Percentiles rank a stretch among this genome's conserved stretches.
Conservation (phyloP, 2,888 invertebrate genomes). For the Sturmia bella region DNA sequence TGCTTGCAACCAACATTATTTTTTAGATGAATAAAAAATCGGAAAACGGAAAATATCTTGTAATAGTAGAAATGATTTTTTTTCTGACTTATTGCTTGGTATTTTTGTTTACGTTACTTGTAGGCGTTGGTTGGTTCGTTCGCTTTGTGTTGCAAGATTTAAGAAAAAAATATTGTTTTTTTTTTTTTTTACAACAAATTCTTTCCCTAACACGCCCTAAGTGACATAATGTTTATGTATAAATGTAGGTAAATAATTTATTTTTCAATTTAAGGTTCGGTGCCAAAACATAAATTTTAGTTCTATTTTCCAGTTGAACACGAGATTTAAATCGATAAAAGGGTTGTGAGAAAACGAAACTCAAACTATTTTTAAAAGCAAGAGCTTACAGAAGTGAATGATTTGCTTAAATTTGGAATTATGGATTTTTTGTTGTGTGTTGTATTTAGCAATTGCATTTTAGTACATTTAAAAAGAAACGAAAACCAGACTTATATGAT, state of each 20-base stretch:
- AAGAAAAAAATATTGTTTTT: background rate
- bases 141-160: constrained; percentile 22
- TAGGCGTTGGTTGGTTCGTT: constrained; percentile 35
- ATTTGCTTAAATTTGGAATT: too few species aligned
- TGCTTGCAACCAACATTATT: constrained; percentile 27
- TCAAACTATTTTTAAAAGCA: too few species aligned
- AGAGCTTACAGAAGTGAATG: too few species aligned
- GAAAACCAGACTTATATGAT: too few species aligned
- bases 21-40: constrained; percentile 1
- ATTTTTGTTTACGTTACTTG: background rate
- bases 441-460: too few species aligned
- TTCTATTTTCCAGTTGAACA: background rate
- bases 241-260: background rate
- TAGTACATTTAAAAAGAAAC: too few species aligned
- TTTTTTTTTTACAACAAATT: background rate
- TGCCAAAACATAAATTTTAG: background rate
- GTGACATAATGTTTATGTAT: constrained; percentile 12
- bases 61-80: constrained; percentile 53
- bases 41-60: constrained; percentile 56
- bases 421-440: too few species aligned
- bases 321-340: constrained; percentile 14
- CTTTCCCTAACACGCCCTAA: constrained; percentile 50
- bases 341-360: background rate
- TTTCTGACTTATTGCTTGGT: constrained; percentile 41
- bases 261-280: constrained; percentile 39